Evolutionary conservation across 2,797 vertebrate genomes (phyloP), one percentile per base, ranked within the genome.

Genomic region (Neopelma chrysocephalum): DNA sequence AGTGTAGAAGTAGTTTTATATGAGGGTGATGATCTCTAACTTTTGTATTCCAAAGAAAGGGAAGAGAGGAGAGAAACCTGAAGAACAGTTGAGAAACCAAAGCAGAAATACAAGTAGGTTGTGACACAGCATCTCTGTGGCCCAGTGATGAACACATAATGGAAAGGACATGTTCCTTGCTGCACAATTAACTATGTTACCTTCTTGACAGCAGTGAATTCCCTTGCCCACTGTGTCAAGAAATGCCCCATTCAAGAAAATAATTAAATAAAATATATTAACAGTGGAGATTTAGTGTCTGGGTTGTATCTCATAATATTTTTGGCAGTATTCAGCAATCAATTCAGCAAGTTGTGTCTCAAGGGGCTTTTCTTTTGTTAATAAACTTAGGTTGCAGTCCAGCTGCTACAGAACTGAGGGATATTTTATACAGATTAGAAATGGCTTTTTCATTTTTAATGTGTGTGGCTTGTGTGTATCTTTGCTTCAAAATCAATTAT

Each of bases 391-490:
- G 54, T 87, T 91, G 69, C 56, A 29, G 65, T 90, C 56, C 90
- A 89, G 43, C 77, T 93, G 76, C 53, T 81, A 11, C 15, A 64
- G 82, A 84, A 90, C 34, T 23, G 47, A 77, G 62, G 62, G 68
- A 29, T 90, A 66, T 84, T 92, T 95, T 72, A 85, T 36, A 61
- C 19, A 80, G 84, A 75, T 70, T 88, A 71, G 58, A 92, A 96
- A 82, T 79, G 51, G 12, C 66, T 94, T 94, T 95, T 96, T 93
- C 25, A 53, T 92, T 87, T 94, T 92, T 92, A 53, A 72, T 65
- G 60, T 42, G 11, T 9, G 22, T 75, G 61, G n/a, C 54, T 75
- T 43, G 31, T 57, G 43, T 72, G 75, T 70, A 32, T 48, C 58
- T 94, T 89, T 87, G 50, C 79, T 88, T 96, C 79, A 82, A 51